Evolutionary conservation across 2,797 vertebrate species (phyloP), one percentile per base, ranked within the genome.

Genomic region (Helostoma temminkii): DNA sequence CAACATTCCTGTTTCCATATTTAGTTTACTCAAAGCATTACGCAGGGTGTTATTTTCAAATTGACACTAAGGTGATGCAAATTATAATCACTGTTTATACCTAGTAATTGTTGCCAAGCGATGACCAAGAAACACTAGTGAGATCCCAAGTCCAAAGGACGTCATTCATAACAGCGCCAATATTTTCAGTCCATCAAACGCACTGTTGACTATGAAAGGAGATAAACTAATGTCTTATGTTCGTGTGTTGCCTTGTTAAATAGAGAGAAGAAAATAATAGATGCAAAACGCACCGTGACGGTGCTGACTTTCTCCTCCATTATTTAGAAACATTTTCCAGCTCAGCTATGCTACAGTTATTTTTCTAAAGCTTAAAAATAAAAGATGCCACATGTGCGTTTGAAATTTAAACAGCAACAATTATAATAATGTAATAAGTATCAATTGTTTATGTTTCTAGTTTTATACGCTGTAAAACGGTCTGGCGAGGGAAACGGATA

Each of bases 111-210:
- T 53, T 65, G 37, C 18, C 19, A 43, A 3, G 9, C n/a, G 18
- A n/a, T n/a, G 7, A 41, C 16, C 39, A 39, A 18, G 37, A 6
- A 64, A 75, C 43, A 26, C 7, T 22, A n/a, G 6, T 5, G 5
- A 34, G 19, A 54, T 66, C 32, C 67, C 59, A 19, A 65, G 76
- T 55, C 41, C 60, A 70, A 9, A 36, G 34, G 36, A 52, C 73
- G 62, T 75, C 39, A 71, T 72, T 81, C 58, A 74, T 68, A 81
- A 70, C 71, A 62, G n/a, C 53, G 26, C 41, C 43, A 74, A 42
- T 80, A 59, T 70, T 75, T 80, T 78, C 66, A 45, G 19, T 62
- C 58, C 24, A 83, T 88, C 72, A 84, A 77, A 89, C 66, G 84
- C 75, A 22, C 75, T 70, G 74, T 76, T 88, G 74, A 73, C 66